These are phyloP conservation scores for Petrocephalus sullivani DNA, from an alignment of 2,797 vertebrate species.

Conservation along the genomic window DNA sequence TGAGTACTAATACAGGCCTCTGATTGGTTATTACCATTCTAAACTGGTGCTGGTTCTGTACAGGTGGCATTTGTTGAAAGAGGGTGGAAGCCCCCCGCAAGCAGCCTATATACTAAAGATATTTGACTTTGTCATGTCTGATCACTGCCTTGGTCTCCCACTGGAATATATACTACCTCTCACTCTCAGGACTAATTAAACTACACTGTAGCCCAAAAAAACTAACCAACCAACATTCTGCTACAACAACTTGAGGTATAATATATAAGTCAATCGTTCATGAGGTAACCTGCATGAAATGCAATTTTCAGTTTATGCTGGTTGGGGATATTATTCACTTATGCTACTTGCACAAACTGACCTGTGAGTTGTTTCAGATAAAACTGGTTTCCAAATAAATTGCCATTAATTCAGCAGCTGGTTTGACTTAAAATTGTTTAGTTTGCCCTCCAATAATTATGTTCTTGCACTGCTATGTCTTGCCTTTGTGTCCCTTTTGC, in stretches of 20 bases:
- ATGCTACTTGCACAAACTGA: background rate
- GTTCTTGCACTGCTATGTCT: background rate
- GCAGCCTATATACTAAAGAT: background rate
- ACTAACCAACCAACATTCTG: background rate
- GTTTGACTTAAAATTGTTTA: background rate
- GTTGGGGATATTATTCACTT: background rate
- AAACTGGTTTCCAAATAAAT: conserved; percentile 4
- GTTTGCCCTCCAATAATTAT: background rate
- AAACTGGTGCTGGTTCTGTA: background rate
- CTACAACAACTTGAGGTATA: background rate
- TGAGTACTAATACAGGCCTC: background rate
- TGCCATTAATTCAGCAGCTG: conserved; percentile 1
- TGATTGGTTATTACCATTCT: background rate
- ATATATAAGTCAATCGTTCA: background rate
- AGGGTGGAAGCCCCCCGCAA: background rate
- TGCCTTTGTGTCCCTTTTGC: background rate
- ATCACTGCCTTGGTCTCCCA: background rate
- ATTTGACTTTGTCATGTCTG: background rate
- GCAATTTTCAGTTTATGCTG: background rate
- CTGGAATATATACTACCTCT: background rate
- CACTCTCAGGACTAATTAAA: background rate
- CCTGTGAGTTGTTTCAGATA: background rate
- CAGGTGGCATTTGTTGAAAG: background rate
- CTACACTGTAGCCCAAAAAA: background rate
- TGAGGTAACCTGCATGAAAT: background rate